These are phyloP conservation scores for Gobius niger DNA, from an alignment of 2,113 vertebrate genomes.

Conservation along the genomic window DNA sequence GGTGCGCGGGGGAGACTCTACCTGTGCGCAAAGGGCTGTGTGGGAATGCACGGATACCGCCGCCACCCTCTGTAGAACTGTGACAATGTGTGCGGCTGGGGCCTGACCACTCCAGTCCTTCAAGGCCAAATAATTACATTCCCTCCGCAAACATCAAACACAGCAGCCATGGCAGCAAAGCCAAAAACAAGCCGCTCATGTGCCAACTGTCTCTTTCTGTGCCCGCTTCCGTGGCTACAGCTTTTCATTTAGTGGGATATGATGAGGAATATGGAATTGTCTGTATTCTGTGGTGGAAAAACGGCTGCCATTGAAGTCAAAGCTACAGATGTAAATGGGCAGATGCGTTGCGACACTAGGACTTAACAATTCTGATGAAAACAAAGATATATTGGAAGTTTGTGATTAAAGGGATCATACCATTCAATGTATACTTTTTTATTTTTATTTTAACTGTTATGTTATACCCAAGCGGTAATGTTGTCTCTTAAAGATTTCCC, in stretches of 20 bases:
- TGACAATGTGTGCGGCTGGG: conserved; percentile 10
- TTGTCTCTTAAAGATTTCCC: too few species aligned
- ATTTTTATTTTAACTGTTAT: too few species aligned
- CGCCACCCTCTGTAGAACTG: background rate
- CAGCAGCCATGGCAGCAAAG: conserved; percentile 50
- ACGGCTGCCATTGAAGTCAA: background rate
- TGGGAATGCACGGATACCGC: background rate
- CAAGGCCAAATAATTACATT: conserved; percentile 62
- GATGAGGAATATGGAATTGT: background rate
- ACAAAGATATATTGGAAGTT: too few species aligned
- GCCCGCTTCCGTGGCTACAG: conserved; percentile 13
- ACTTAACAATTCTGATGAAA: too few species aligned
- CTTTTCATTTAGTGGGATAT: conserved; percentile 7
- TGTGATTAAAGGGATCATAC: too few species aligned
- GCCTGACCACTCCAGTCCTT: conserved; percentile 42
- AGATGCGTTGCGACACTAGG: too few species aligned
- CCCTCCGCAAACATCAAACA: conserved; percentile 51
- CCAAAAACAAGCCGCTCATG: conserved; percentile 55
- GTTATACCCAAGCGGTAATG: too few species aligned
- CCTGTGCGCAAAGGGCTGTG: conserved; percentile 10
- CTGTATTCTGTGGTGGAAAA: background rate
- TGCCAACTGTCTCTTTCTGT: conserved; percentile 51
- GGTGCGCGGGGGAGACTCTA: background rate
- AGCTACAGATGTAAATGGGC: too few species aligned
- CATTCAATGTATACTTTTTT: too few species aligned